These are phyloP conservation scores for Toxonevra muliebris DNA, from an alignment of 2,888 invertebrate genomes.

Conservation along the genomic window DNA sequence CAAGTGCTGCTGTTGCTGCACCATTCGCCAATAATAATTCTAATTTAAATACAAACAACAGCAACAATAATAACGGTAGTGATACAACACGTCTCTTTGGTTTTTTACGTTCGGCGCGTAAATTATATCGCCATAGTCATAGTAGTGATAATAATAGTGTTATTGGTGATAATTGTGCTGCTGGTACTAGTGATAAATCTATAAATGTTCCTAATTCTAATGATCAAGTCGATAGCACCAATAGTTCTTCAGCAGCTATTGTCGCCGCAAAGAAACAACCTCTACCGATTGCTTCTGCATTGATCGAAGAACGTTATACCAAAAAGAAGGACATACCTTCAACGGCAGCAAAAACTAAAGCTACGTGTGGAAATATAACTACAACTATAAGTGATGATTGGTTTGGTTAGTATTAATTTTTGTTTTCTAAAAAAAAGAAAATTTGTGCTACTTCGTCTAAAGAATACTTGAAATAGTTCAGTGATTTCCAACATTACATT, in stretches of 20 bases:
- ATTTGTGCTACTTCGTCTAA: too few species aligned
- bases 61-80: too few species aligned
- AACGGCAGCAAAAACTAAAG: slow-evolving; percentile 35
- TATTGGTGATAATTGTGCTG: not conserved
- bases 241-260: not conserved
- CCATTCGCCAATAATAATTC: too few species aligned
- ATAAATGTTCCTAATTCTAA: not conserved
- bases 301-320: slow-evolving; percentile 21
- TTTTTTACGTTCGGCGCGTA: slow-evolving; percentile 55
- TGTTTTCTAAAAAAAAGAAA: too few species aligned
- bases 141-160: slow-evolving; percentile 5
- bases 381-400: slow-evolving; percentile 51
- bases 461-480: too few species aligned
- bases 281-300: not conserved
- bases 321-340: slow-evolving; percentile 20
- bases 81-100: slow-evolving; percentile 48
- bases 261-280: slow-evolving; percentile 30
- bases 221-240: slow-evolving; percentile 8
- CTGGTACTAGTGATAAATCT: slow-evolving; percentile 4
- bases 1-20: too few species aligned
- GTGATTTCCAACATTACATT: too few species aligned
- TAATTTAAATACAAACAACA: too few species aligned
- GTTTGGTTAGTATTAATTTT: slow-evolving; percentile 54
- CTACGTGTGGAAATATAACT: slow-evolving; percentile 34
- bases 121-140: slow-evolving; percentile 44